Evolutionary conservation across 2,888 invertebrate species (phyloP).

Genomic region (Cheilosia vernalis): DNA sequence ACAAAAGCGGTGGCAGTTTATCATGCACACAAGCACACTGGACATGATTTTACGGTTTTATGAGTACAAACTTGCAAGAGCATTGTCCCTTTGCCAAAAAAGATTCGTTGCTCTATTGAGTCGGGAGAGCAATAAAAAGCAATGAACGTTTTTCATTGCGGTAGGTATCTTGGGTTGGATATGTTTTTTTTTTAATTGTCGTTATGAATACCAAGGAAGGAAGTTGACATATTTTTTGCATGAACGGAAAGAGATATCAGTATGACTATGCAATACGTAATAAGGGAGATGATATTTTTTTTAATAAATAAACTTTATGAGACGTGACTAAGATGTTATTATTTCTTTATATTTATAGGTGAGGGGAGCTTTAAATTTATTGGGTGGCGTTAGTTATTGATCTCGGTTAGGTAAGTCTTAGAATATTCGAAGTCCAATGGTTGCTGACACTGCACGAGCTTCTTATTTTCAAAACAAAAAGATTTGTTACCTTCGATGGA

Average conservation of each 20-base stretch:
- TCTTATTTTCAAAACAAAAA: no score
- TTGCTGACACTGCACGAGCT: no score
- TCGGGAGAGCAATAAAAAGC: conserved; percentile 31
- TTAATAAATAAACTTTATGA: no score
- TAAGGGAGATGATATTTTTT: neutral
- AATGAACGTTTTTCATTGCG: conserved; percentile 34
- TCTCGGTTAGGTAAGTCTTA: no score
- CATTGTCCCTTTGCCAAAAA: conserved; percentile 61
- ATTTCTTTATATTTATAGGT: no score
- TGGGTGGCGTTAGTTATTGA: no score
- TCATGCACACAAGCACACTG: conserved; percentile 52
- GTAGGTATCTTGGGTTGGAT: conserved; percentile 1
- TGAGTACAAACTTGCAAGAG: conserved; percentile 44
- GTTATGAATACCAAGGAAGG: neutral
- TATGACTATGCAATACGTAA: neutral
- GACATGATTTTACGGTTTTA: conserved; percentile 64
- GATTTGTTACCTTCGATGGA: no score
- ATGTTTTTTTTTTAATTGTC: neutral
- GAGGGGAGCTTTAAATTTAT: no score
- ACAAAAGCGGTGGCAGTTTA: conserved; percentile 50
- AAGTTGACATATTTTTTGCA: neutral
- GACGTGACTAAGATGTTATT: no score
- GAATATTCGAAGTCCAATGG: no score
- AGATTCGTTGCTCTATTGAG: conserved; percentile 30
- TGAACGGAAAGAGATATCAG: neutral